Evolutionary conservation across 2,888 invertebrate species (phyloP), one percentile per base, ranked within the genome.

Genomic region (Drosophila trichaetosa): DNA sequence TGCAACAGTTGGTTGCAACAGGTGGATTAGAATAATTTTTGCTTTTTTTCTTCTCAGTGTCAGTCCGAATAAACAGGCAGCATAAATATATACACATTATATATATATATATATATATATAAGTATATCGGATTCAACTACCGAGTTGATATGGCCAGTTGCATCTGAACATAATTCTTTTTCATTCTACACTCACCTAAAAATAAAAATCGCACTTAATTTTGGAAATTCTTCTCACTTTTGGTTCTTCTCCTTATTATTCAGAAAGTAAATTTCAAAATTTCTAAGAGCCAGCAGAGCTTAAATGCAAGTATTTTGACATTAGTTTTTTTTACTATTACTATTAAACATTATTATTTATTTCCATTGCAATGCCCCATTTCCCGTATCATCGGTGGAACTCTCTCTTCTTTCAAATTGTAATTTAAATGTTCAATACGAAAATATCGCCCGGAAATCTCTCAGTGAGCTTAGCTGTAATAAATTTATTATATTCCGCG

Each of bases 1-100:
- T 29, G 72, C 73, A 42, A 33, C 34, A 21, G 33, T 61, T 31
- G 66, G 4, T 16, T 24, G 40, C 68, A 54, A 72, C 71, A 58
- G 58, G 48, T 69, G 67, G 16, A 16, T 42, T 49, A 38, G 31
- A n/a, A 59, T 38, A 0, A n/a, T n/a, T 10, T 16, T 56, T 13
- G 7, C 31, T 40, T 8, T 0, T 24, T 46, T 46, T n/a, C 18
- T 24, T 11, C 16, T 46, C 24, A 24, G 24, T 46, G 16, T 46
- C 46, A 46, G 24, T 16, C 24, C 24, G 2, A 46, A 16, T 46
- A 2, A 24, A 16, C 21, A 16, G 21, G 4, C 21, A 16, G 1
- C 24, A 24, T 1, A 8, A 21, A 24, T 46, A 24, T 46, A 7
- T 16, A 42, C 40, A 21, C 40, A 40, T 13, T 34, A 31, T 31